Conservation (phyloP, 2,797 vertebrate species). For the Chanos chanos region DNA sequence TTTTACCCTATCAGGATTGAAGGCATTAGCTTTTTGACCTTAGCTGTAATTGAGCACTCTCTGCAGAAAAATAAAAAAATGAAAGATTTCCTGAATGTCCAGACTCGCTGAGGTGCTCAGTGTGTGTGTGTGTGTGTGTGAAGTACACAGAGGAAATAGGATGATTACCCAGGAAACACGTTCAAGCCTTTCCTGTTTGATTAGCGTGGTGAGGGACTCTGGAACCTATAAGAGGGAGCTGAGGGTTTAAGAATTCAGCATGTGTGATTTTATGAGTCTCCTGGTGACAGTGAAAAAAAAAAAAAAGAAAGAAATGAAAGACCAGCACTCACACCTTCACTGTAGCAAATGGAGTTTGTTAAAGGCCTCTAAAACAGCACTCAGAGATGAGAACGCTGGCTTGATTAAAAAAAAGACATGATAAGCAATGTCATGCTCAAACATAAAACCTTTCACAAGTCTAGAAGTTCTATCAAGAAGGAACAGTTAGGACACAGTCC, state of each 20-base stretch:
- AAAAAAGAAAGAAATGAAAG: no score
- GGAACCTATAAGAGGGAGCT: no score
- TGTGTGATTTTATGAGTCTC: neutral
- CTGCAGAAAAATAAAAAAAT: neutral
- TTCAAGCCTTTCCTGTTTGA: neutral
- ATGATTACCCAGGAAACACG: neutral
- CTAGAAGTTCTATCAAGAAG: no score
- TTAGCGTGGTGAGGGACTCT: neutral
- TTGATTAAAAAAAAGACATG: no score
- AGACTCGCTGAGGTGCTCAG: constrained; percentile 2
- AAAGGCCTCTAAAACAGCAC: neutral
- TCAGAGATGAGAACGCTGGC: neutral
- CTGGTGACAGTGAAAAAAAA: neutral
- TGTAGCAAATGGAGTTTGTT: no score
- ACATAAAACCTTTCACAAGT: no score
- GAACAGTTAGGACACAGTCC: no score
- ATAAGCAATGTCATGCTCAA: no score
- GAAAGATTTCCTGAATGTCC: no score
- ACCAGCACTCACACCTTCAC: neutral
- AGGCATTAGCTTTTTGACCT: constrained; percentile 55
- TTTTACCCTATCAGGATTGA: constrained; percentile 22
- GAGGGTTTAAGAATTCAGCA: neutral
- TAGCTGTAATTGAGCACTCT: constrained; percentile 24
- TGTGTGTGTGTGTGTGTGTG: no score
- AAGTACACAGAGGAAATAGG: neutral